A percentile compares a stretch with the other conserved stretches of the same genome.
phyloP scores from a whole-genome alignment of 2,113 vertebrate genomes.

The Mesocricetus auratus region DNA sequence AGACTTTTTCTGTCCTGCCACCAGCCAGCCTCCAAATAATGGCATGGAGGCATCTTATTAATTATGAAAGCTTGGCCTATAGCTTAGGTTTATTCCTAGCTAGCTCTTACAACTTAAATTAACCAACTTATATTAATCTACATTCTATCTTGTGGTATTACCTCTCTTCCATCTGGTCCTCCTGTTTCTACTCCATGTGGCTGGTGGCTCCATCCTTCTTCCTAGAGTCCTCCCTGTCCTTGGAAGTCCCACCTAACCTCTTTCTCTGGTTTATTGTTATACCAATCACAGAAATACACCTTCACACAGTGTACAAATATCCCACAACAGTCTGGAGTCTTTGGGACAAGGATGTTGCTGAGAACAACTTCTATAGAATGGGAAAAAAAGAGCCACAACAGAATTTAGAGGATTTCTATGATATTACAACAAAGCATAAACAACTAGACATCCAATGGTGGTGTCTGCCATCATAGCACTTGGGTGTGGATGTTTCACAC shows the following conservation, averaged over 20 bases:
- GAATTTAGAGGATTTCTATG: not conserved
- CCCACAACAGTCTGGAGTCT: not conserved
- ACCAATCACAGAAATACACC: not conserved
- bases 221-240: not conserved
- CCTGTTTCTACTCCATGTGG: not conserved
- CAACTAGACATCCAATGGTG: accelerated
- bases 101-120: not conserved
- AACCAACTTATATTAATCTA: not conserved
- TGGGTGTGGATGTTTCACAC: not conserved
- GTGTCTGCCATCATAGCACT: not conserved
- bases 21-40: not conserved
- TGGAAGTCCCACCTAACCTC: not conserved
- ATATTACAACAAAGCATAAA: not conserved
- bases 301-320: not conserved
- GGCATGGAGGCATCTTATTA: not conserved
- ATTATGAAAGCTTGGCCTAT: not conserved
- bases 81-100: not conserved
- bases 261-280: not conserved
- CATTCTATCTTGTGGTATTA: not conserved
- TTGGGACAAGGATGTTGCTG: not conserved
- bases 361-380: not conserved
- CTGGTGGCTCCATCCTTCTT: not conserved
- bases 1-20: not conserved
- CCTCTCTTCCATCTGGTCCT: not conserved
- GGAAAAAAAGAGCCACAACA: not conserved